Percentiles rank a stretch among this genome's conserved stretches.
Evolutionary conservation across 2,888 invertebrate genomes (phyloP).

Genomic region (Sclerodermus sp.): DNA sequence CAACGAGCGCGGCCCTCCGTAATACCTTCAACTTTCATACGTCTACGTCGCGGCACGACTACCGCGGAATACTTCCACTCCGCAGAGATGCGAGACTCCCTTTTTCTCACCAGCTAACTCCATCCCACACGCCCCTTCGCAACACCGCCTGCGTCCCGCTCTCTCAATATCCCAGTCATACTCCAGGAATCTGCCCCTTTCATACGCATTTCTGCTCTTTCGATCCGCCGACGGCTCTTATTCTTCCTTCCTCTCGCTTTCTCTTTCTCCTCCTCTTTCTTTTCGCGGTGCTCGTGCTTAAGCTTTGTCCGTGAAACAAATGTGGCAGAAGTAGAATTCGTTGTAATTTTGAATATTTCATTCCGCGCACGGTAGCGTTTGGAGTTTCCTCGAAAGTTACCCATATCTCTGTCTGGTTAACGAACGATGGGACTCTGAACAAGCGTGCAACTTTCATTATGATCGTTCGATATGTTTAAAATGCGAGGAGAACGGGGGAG

Average conservation of each 20-base stretch:
- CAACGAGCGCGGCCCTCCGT: slow-evolving; percentile 1
- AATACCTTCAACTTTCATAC: slow-evolving; percentile 12
- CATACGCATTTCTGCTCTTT: background rate
- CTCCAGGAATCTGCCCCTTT: too few relatives aligned
- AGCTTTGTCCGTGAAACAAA: too few relatives aligned
- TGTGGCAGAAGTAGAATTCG: too few relatives aligned
- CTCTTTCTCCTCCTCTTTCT: background rate
- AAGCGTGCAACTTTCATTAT: too few relatives aligned
- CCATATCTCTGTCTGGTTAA: too few relatives aligned
- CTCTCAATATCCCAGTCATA: too few relatives aligned
- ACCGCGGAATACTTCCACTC: slow-evolving; percentile 1
- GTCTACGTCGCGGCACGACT: background rate
- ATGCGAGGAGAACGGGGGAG: too few relatives aligned
- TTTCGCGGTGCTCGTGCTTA: background rate
- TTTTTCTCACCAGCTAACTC: background rate
- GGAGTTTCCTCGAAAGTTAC: too few relatives aligned
- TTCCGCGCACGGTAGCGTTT: too few relatives aligned
- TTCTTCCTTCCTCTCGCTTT: background rate
- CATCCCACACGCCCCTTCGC: background rate
- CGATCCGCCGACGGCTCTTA: slow-evolving; percentile 2
- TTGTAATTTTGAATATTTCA: too few relatives aligned
- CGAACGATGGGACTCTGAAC: too few relatives aligned
- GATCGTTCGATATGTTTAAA: too few relatives aligned
- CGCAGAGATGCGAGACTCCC: background rate
- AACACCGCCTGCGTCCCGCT: background rate